Percentiles rank a stretch among this genome's conserved stretches.
Conservation (phyloP, 1,140 invertebrate species). For the Tetranychus urticae region DNA sequence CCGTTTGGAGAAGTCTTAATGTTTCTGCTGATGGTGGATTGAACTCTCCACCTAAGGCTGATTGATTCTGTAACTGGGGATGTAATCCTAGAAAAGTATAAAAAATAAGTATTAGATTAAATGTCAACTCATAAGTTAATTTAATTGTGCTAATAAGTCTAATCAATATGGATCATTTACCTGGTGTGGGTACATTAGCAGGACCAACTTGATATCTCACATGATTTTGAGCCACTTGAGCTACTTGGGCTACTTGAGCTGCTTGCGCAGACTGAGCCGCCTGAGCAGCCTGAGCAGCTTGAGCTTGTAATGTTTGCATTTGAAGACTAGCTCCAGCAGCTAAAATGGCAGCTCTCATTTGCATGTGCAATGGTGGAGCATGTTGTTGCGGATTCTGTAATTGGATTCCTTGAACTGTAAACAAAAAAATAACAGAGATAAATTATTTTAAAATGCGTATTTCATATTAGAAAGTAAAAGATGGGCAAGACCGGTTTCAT, state of each 20-base stretch:
- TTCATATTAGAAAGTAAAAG: too few species aligned
- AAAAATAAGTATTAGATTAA: too few species aligned
- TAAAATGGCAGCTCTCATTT: conserved; percentile 3
- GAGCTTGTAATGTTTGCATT: not conserved
- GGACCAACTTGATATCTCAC: not conserved
- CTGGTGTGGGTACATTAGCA: not conserved
- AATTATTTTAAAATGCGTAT: too few species aligned
- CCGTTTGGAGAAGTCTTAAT: conserved; percentile 2
- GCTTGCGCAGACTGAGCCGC: not conserved
- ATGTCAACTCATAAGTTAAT: too few species aligned
- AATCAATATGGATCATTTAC: too few species aligned
- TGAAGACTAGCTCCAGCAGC: not conserved
- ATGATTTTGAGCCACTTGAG: not conserved
- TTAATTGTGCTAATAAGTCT: too few species aligned
- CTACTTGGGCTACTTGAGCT: not conserved
- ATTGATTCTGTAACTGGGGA: not conserved
- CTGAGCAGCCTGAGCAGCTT: not conserved
- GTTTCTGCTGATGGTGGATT: conserved; percentile 5
- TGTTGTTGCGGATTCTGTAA: not conserved
- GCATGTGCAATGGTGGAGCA: not conserved
- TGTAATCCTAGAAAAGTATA: not conserved
- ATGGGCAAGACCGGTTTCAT: too few species aligned
- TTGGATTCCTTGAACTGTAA: not conserved
- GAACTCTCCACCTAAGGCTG: not conserved
- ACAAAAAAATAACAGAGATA: not conserved